These are phyloP conservation scores for Porites australiensis DNA, from an alignment of 64 coral and sea anemone genomes.

Conservation along the genomic window DNA sequence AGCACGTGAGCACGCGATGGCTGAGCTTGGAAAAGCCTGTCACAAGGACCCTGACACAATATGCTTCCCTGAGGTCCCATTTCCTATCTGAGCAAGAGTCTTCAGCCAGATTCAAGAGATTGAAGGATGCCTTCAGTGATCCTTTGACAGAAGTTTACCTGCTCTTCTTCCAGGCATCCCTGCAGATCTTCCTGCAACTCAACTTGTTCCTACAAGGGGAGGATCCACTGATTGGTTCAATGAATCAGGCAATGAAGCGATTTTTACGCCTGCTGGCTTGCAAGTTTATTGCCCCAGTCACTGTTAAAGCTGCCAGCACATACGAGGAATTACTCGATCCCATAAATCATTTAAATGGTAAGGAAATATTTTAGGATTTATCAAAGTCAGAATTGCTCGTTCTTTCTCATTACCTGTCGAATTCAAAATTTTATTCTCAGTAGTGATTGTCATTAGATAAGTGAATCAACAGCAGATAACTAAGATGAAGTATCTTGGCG, in stretches of 20 bases:
- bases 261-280: constrained; percentile 39
- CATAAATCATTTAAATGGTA: constrained; percentile 37
- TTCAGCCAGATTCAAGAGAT: constrained; percentile 8
- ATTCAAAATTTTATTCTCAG: neutral
- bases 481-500: no score
- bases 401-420: neutral
- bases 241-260: constrained; percentile 26
- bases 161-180: constrained; percentile 22
- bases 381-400: constrained; percentile 13
- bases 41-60: neutral
- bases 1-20: neutral
- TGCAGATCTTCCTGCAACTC: constrained; percentile 21
- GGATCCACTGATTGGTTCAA: constrained; percentile 21
- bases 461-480: neutral
- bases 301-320: constrained; percentile 8
- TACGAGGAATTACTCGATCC: constrained; percentile 42
- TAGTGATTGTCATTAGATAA: neutral
- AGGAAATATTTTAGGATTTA: constrained; percentile 27
- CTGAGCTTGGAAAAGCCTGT: constrained; percentile 18
- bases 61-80: neutral
- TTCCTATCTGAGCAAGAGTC: constrained; percentile 15
- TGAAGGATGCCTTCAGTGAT: constrained; percentile 15
- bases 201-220: constrained; percentile 26
- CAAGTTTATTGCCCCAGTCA: constrained; percentile 45
- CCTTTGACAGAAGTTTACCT: constrained; percentile 61